Evolutionary conservation across 2,888 invertebrate genomes (phyloP), one percentile per base, ranked within the genome.

Genomic region (Trilocha varians): DNA sequence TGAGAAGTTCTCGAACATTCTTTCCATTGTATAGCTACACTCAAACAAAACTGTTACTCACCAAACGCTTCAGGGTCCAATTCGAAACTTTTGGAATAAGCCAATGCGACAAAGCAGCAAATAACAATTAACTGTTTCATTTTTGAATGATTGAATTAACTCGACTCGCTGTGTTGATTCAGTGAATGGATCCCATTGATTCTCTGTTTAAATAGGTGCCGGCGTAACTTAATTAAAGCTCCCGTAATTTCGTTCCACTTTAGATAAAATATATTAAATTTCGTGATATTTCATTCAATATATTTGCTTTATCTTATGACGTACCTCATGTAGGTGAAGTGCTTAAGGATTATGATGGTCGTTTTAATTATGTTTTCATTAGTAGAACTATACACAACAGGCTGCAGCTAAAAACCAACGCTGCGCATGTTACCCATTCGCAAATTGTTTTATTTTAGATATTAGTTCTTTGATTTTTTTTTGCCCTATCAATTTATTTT

Each of bases 111-210:
- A 17, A 68, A 44, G 55, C 61, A 55, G 52, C 60, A 59, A 43
- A 70, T 48, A 25, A 65, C 55, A 40, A 69, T 52, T 49, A 69
- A 59, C 41, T 51, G 56, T 54, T 70, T 75, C 74, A 75, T 74
- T 62, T 43, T 34, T 47, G 42, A 53, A 52, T 55, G 50, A 50
- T 48, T 49, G 46, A 44, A 47, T 48, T 34, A 39, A 14, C 13
- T 15, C 17, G n/a, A 17, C 11, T 15, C n/a, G 5, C n/a, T 18
- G 25, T 14, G 15, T 32, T n/a, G 15, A 25, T 8, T 15, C 14
- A 16, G 16, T 13, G 16, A 42, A 46, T 41, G 15, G 40, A 46
- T 53, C 41, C 44, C 38, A 34, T 39, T 36, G 36, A 39, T 44
- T 34, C 38, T 5, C 53, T 58, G 62, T 69, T 60, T 69, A 66